phyloP scores from a whole-genome alignment of 2,113 vertebrate species.

The Prionailurus bengalensis region DNA sequence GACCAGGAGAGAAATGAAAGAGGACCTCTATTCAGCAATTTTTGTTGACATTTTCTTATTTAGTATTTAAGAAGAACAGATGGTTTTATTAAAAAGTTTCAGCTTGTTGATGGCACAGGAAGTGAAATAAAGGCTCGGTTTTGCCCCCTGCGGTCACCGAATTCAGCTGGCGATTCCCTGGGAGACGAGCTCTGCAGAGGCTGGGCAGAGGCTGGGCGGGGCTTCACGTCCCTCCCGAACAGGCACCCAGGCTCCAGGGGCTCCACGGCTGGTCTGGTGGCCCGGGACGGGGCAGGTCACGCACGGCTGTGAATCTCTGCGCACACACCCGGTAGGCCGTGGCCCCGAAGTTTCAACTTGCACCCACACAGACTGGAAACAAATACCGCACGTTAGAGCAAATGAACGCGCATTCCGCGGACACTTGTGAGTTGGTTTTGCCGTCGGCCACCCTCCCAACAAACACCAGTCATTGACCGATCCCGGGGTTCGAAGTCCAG shows the following conservation, averaged over 20 bases:
- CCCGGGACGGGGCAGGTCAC: accelerated
- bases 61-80: neutral
- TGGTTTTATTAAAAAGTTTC: neutral
- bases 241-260: accelerated
- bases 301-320: neutral
- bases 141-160: accelerated
- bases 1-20: neutral
- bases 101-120: neutral
- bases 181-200: neutral
- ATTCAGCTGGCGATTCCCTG: accelerated
- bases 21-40: neutral
- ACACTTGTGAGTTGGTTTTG: accelerated
- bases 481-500: neutral
- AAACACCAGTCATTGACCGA: accelerated
- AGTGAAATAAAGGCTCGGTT: neutral
- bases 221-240: neutral
- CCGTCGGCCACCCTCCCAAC: neutral
- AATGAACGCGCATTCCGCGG: accelerated
- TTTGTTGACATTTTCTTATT: neutral
- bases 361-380: neutral
- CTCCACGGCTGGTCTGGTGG: accelerated
- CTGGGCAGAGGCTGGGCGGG: neutral
- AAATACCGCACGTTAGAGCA: neutral
- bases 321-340: accelerated
- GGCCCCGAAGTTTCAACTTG: accelerated